These are phyloP conservation scores for Drosophila paulistorum DNA, from an alignment of 1,140 invertebrate genomes.

Conservation along the genomic window DNA sequence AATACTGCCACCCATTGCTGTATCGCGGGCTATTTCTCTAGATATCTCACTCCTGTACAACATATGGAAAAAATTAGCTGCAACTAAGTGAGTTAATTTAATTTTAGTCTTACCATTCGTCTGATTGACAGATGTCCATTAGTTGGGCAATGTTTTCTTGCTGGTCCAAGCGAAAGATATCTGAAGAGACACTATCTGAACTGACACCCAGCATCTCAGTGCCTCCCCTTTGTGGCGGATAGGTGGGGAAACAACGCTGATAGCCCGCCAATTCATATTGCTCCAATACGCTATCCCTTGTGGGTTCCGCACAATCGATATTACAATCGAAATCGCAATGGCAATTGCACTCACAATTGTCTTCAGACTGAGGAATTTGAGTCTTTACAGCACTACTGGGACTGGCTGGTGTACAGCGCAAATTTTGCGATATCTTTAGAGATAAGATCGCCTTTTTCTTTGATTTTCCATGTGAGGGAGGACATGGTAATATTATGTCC, in stretches of 20 bases:
- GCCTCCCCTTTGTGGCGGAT: slow-evolving; percentile 1
- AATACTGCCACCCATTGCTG: no score
- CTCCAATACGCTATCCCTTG: background rate
- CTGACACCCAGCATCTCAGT: background rate
- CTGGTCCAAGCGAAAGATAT: background rate
- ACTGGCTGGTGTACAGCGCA: background rate
- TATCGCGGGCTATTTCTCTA: no score
- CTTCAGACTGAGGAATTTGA: background rate
- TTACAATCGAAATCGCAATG: background rate
- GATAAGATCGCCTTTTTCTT: background rate
- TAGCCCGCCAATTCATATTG: slow-evolving; percentile 20
- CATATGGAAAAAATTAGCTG: background rate
- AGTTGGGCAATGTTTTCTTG: no score
- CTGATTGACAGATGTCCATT: slow-evolving; percentile 22
- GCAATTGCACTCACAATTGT: background rate
- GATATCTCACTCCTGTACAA: background rate
- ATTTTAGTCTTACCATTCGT: slow-evolving; percentile 27
- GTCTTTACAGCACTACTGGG: background rate
- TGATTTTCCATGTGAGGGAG: background rate
- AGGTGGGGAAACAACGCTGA: background rate
- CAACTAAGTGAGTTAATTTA: background rate
- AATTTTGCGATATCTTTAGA: background rate
- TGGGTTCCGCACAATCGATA: background rate
- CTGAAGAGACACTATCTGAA: background rate
- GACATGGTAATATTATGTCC: background rate